These are phyloP conservation scores for Aphis gossypii DNA, from an alignment of 1,140 invertebrate genomes.

Conservation along the genomic window DNA sequence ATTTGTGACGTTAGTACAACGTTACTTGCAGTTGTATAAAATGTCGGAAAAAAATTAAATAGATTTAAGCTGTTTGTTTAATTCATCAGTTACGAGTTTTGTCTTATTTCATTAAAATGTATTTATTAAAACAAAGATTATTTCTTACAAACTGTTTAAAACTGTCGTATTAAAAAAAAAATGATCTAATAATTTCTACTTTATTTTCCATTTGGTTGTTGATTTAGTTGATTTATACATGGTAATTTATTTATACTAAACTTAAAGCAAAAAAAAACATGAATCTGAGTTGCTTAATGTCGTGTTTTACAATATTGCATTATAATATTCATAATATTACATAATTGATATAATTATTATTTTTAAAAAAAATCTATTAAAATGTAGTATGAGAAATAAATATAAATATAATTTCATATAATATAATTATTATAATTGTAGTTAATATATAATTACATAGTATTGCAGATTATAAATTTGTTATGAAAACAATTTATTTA, in stretches of 20 bases:
- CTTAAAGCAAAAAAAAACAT: background rate
- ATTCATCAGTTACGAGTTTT: background rate
- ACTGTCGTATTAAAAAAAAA: too few species aligned
- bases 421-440: too few species aligned
- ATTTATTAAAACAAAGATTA: background rate
- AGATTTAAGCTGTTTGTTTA: background rate
- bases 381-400: too few species aligned
- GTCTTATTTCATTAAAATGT: background rate
- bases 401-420: too few species aligned
- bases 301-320: background rate
- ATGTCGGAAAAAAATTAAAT: background rate
- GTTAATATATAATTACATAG: too few species aligned
- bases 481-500: too few species aligned
- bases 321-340: background rate
- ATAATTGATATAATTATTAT: too few species aligned
- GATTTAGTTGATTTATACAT: background rate
- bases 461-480: too few species aligned
- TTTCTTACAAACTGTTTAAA: background rate
- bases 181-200: too few species aligned
- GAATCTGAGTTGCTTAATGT: too few species aligned
- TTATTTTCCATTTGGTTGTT: background rate
- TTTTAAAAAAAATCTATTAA: too few species aligned
- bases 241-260: background rate
- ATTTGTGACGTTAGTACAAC: background rate
- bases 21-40: background rate